Evolutionary conservation across 2,888 invertebrate genomes (phyloP), one percentile per base, ranked within the genome.

Genomic region (Drosophila flavopinicola): DNA sequence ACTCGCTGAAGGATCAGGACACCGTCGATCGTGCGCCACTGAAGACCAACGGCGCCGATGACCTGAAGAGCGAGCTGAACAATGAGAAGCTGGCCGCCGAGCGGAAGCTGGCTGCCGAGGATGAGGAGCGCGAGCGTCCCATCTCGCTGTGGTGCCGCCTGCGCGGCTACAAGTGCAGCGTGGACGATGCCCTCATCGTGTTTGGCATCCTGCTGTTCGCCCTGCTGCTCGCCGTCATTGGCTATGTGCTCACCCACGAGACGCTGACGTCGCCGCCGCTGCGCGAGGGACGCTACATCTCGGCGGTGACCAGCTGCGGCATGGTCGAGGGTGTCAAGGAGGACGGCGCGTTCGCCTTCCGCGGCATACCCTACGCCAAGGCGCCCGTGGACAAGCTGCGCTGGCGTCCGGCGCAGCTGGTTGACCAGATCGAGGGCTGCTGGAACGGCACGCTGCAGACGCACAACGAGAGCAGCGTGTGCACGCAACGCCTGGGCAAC

Each of bases 311-410:
- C 1, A 93, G 94, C 32, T 97, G 97, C 88, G 97, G 97, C 47
- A 92, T 92, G 65, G 94, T 96, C 20, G 95, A 96, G 91, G 97
- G 96, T 13, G 91, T 95, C 37, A 91, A 95, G 64, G 95, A 96
- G 82, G 95, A 96, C 83, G 94, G 95, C 30, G 95, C 94, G 0
- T 95, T 94, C 79, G 95, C 95, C 10, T 97, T 96, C 91, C 94
- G 95, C 39, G 96, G 96, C 51, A 95, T 97, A 61, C 96, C 96
- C 0, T 97, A 95, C 89, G 96, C 96, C 2, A 90, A 94, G 17
- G 94, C 96, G 3, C 96, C 96, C 0, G 87, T 94, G 0, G 93
- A 92, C 2, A 93, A 94, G 23, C 92, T 93, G 38, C 93, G 96
- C 68, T 96, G 96, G 92, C 93, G 93, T 29, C 93, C 94, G 9